Percentiles rank a stretch among this genome's conserved stretches.
These are phyloP conservation scores for Sapajus apella DNA, from an alignment of 2,113 vertebrate species.

Conservation along the genomic window DNA sequence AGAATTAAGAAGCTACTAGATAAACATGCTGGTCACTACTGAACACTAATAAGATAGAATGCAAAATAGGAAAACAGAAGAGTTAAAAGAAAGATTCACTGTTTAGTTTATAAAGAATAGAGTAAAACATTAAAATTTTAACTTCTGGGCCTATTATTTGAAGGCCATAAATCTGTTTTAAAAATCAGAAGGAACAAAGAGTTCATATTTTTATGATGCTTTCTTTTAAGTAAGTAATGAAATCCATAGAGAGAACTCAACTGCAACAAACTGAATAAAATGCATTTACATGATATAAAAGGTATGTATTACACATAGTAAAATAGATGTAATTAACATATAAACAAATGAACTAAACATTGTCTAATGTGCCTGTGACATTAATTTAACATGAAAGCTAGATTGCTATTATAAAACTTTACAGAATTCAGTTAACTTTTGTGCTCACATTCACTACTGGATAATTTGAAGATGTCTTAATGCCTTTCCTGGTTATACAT, in stretches of 20 bases:
- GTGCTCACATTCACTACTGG: not conserved
- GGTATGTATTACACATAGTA: not conserved
- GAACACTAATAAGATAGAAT: not conserved
- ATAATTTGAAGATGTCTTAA: slow-evolving; percentile 21
- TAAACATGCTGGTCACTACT: not conserved
- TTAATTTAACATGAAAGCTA: slow-evolving; percentile 46
- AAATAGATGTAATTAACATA: slow-evolving; percentile 41
- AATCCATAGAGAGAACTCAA: slow-evolving; percentile 40
- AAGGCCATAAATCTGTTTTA: slow-evolving; percentile 53
- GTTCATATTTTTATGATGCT: slow-evolving; percentile 20
- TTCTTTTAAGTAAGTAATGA: slow-evolving; percentile 59
- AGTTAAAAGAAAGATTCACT: slow-evolving; percentile 47
- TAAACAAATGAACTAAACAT: slow-evolving; percentile 37
- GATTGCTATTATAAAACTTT: not conserved
- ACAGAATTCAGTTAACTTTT: not conserved
- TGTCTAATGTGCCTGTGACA: not conserved
- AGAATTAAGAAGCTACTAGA: not conserved
- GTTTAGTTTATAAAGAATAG: slow-evolving; percentile 25
- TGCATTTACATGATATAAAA: slow-evolving; percentile 14
- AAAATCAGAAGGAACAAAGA: slow-evolving; percentile 46
- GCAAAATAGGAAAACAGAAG: not conserved
- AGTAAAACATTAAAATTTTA: slow-evolving; percentile 58
- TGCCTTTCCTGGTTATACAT: not conserved
- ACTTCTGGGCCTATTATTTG: slow-evolving; percentile 38
- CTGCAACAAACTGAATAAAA: slow-evolving; percentile 44